Conservation (phyloP, 2,113 vertebrate genomes). For the Falcunculus frontatus region DNA sequence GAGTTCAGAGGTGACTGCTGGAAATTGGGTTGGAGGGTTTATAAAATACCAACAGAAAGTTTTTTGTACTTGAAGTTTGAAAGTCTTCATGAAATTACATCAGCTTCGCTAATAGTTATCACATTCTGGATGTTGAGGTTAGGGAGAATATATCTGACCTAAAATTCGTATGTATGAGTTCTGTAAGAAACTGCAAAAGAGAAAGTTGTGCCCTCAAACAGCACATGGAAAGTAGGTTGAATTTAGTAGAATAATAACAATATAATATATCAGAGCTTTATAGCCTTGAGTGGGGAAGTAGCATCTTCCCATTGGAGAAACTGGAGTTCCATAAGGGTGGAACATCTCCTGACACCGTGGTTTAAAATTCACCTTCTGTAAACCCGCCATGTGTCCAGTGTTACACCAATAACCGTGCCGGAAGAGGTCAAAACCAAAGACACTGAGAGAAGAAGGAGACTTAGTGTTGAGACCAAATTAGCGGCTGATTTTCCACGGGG, state of each 20-base stretch:
- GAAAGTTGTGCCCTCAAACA: fast-evolving
- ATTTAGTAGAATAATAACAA: not conserved
- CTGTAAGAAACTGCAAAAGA: not conserved
- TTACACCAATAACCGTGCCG: fast-evolving
- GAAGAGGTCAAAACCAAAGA: not conserved
- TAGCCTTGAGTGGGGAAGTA: not conserved
- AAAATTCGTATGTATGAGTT: not conserved
- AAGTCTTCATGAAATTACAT: not conserved
- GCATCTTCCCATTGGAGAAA: not conserved
- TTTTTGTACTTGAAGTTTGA: not conserved
- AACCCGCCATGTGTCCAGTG: not conserved
- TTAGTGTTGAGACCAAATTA: not conserved
- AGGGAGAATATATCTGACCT: not conserved
- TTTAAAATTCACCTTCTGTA: not conserved
- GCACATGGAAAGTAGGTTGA: not conserved
- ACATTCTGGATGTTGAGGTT: not conserved
- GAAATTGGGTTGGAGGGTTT: not conserved
- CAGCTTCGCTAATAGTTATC: not conserved
- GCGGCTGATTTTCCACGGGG: not conserved
- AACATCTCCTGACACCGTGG: fast-evolving
- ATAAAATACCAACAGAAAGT: fast-evolving
- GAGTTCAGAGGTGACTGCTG: not conserved
- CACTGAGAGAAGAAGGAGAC: not conserved
- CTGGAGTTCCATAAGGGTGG: not conserved
- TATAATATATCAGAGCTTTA: not conserved